Evolutionary conservation across 37 sponge, comb jelly and placozoan species (phyloP), one percentile per base, ranked within the genome.

Genomic region (Eunapius fragilis): DNA sequence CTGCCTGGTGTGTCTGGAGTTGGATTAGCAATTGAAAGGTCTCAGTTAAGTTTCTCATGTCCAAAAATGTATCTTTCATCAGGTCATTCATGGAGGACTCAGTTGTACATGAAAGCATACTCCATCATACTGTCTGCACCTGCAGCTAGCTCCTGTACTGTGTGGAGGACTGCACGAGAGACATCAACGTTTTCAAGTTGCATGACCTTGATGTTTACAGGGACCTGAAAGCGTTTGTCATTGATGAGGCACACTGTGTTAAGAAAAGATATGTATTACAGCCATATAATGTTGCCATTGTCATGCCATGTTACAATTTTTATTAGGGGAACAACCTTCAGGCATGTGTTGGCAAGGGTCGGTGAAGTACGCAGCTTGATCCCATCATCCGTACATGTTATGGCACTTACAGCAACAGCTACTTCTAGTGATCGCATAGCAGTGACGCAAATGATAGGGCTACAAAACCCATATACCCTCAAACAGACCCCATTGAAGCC

Each of bases 361-460:
- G 85, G 85, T 34, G 85, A 84, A 76, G 31, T 84, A 31, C 48
- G 85, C 25, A 84, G 85, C 85, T 50, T 84, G 25, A 31, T 84
- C 24, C 76, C 75, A 47, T 19, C 28, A 49, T 70, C 58, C 58
- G 22, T 58, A 58, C 58, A 58, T 58, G 58, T 58, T 9, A 79
- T 79, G 80, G 87, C 87, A 35, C 73, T 87, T 11, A 87, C 87
- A 30, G 87, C 87, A 37, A 84, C 85, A 25, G 85, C 76, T 28
- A 84, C 85, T 27, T 48, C 36, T 31, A 30, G 31, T 30, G 22
- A 67, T 23, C 76, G 76, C 13, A 25, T 48, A 10, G 30, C 77
- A 31, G 79, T 85, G 19, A 69, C 70, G 23, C 70, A 28, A 69
- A 76, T 41, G 22, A 69, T 85, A 77, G 86, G 86, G 22, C 14